Evolutionary conservation across 2,888 invertebrate species (phyloP).

Genomic region (Papilio elwesi): DNA sequence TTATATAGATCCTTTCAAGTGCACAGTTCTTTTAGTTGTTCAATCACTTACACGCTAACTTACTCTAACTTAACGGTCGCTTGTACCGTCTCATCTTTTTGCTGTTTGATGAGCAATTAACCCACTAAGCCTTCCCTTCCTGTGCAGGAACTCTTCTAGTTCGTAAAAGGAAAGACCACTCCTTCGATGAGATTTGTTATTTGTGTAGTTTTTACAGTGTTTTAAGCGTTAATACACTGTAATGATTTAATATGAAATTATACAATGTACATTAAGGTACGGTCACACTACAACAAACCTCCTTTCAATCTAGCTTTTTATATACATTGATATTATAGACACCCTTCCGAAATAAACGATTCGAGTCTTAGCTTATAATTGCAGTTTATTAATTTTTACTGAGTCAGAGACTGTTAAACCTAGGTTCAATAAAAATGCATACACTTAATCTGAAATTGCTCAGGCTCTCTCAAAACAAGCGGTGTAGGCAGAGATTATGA

Average conservation of each 20-base stretch:
- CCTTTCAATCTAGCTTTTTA: background rate
- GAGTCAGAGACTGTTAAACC: background rate
- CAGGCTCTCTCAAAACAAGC: background rate
- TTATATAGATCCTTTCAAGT: conserved; percentile 3
- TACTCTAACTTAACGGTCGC: conserved; percentile 30
- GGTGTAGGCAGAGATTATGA: too few relatives aligned
- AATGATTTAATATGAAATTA: background rate
- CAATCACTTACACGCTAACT: conserved; percentile 36
- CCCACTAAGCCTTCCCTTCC: conserved; percentile 33
- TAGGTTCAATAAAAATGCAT: too few relatives aligned
- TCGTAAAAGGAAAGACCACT: conserved; percentile 26
- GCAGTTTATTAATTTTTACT: too few relatives aligned
- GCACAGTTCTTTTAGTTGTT: conserved; percentile 33
- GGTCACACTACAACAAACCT: background rate
- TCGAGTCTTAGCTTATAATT: too few relatives aligned
- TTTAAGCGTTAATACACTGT: conserved; percentile 8
- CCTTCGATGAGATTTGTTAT: conserved; percentile 36
- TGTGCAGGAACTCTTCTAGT: conserved; percentile 21
- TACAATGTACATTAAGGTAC: background rate
- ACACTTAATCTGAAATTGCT: background rate
- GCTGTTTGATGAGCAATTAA: conserved; percentile 39
- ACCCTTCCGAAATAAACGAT: too few relatives aligned
- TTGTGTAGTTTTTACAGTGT: conserved; percentile 30
- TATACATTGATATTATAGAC: background rate
- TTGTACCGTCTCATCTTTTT: conserved; percentile 25